These are phyloP conservation scores for Sterna hirundo DNA, from an alignment of 2,113 vertebrate species.

Conservation along the genomic window DNA sequence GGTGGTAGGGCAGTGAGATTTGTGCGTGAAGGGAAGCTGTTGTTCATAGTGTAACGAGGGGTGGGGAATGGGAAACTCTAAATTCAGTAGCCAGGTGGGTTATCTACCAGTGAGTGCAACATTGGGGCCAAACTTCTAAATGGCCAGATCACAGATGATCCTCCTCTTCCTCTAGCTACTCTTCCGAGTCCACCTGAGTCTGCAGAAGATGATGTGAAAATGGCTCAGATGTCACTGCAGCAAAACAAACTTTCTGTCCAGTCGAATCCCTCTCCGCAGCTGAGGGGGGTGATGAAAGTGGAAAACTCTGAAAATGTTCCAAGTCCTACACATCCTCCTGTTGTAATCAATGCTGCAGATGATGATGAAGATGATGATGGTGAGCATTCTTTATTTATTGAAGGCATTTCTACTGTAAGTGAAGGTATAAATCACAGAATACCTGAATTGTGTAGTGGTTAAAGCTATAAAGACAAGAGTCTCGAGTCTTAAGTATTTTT, in stretches of 20 bases:
- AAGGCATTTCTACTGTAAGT: neutral
- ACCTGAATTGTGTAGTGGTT: rapidly evolving
- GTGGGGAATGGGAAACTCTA: neutral
- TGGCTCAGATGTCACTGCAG: conserved; percentile 60
- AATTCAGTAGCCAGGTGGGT: neutral
- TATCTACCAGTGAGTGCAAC: neutral
- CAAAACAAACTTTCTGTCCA: conserved; percentile 76
- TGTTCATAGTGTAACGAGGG: neutral
- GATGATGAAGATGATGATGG: conserved; percentile 96
- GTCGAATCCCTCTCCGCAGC: conserved; percentile 83
- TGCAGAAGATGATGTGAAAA: conserved; percentile 78
- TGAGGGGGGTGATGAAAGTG: conserved; percentile 88
- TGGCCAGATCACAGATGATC: neutral
- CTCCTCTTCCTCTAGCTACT: conserved; percentile 43
- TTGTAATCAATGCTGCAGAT: conserved; percentile 95
- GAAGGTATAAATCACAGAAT: rapidly evolving
- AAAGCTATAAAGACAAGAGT: neutral
- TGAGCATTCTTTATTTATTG: neutral
- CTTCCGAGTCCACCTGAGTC: conserved; percentile 65
- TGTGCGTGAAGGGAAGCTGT: neutral
- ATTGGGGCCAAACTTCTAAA: neutral
- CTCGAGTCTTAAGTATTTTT: neutral
- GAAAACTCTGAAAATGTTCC: conserved; percentile 92
- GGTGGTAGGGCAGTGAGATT: neutral
- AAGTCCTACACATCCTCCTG: conserved; percentile 94